phyloP scores from a whole-genome alignment of 2,113 vertebrate genomes.

The Calidris pugnax region DNA sequence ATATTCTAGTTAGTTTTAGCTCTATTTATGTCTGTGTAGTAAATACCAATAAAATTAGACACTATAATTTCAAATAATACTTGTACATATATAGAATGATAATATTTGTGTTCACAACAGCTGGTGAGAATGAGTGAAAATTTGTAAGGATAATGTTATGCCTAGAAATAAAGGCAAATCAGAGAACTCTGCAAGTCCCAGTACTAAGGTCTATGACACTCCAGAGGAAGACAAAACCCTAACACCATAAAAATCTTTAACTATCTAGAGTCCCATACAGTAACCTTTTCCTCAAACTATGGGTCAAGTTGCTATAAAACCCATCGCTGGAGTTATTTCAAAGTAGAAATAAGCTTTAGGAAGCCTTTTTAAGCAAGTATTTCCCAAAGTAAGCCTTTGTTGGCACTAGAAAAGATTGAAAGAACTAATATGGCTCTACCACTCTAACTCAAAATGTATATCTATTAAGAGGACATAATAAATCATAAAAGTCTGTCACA shows the following conservation, averaged over 20 bases:
- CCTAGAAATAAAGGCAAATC: neutral
- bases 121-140: neutral
- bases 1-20: neutral
- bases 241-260: neutral
- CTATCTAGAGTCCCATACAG: neutral
- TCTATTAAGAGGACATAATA: slow-evolving; percentile 11
- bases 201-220: neutral
- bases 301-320: neutral
- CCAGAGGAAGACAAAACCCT: neutral
- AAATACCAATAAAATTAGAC: slow-evolving; percentile 15
- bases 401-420: neutral
- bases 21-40: slow-evolving; percentile 7
- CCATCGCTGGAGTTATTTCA: neutral
- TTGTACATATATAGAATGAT: neutral
- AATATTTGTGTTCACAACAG: neutral
- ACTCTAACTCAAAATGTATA: neutral
- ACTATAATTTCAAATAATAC: slow-evolving; percentile 1
- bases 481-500: slow-evolving; percentile 36
- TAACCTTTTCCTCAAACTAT: neutral
- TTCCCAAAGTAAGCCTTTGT: neutral
- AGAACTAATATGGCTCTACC: neutral
- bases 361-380: neutral
- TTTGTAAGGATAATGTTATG: neutral
- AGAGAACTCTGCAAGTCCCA: neutral
- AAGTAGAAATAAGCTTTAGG: neutral